Evolutionary conservation across 2,113 vertebrate genomes (phyloP).

Genomic region (Glareola pratincola): DNA sequence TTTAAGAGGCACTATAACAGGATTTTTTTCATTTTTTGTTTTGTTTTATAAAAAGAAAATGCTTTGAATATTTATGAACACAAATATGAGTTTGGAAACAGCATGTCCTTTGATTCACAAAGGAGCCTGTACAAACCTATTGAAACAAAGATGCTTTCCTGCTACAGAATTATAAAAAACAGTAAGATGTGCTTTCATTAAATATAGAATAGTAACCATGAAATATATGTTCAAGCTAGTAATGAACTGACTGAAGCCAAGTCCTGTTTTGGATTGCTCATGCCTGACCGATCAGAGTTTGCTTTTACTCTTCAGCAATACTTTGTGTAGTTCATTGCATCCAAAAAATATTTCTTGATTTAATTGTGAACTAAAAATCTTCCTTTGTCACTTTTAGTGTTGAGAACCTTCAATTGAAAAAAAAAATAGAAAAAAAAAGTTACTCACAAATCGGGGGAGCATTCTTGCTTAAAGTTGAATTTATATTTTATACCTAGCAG

Average conservation of each 20-base stretch:
- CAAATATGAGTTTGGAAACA: background rate
- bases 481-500: background rate
- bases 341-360: background rate
- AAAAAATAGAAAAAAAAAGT: background rate
- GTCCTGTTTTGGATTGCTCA: background rate
- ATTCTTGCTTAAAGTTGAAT: background rate
- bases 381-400: background rate
- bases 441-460: background rate
- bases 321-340: background rate
- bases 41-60: background rate
- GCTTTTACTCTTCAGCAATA: background rate
- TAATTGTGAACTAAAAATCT: background rate
- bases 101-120: background rate
- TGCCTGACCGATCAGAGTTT: background rate
- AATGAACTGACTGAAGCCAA: background rate
- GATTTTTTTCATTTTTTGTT: background rate
- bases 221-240: background rate
- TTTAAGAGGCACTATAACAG: background rate
- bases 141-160: background rate
- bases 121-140: background rate
- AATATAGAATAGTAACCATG: background rate
- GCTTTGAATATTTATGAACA: background rate
- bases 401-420: background rate
- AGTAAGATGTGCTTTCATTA: background rate
- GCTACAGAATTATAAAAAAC: background rate